phyloP scores from a whole-genome alignment of 2,113 vertebrate genomes.

The Thamnophis sirtalis region DNA sequence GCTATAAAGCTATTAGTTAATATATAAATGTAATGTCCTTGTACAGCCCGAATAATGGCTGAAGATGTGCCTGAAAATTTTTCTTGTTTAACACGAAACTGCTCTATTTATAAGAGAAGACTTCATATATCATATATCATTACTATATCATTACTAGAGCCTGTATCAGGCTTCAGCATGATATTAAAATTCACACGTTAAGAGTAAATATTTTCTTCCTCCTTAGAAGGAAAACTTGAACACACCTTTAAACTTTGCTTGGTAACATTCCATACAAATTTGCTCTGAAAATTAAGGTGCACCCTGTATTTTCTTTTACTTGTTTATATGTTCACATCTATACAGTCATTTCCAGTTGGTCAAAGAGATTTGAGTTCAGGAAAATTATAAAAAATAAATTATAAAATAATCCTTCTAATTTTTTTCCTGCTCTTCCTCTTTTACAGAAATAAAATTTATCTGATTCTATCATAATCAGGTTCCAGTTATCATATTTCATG shows the following conservation, averaged over 20 bases:
- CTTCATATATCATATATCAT: not conserved
- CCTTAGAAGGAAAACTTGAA: not conserved
- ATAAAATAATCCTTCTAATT: not conserved
- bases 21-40: not conserved
- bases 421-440: not conserved
- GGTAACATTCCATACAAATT: not conserved
- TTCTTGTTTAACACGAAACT: not conserved
- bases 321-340: not conserved
- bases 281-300: not conserved
- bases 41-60: not conserved
- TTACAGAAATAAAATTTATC: not conserved
- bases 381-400: not conserved
- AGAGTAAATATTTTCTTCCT: not conserved
- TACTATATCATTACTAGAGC: not conserved
- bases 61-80: not conserved
- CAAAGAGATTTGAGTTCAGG: not conserved
- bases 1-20: not conserved
- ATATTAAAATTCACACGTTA: not conserved
- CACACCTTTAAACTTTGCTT: not conserved
- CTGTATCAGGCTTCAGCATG: not conserved
- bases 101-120: not conserved
- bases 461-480: not conserved
- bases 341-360: not conserved
- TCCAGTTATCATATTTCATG: not conserved
- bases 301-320: not conserved